Percentiles rank a stretch among this genome's conserved stretches.
Evolutionary conservation across 2,888 invertebrate species (phyloP).

Genomic region (Volucella inanis): DNA sequence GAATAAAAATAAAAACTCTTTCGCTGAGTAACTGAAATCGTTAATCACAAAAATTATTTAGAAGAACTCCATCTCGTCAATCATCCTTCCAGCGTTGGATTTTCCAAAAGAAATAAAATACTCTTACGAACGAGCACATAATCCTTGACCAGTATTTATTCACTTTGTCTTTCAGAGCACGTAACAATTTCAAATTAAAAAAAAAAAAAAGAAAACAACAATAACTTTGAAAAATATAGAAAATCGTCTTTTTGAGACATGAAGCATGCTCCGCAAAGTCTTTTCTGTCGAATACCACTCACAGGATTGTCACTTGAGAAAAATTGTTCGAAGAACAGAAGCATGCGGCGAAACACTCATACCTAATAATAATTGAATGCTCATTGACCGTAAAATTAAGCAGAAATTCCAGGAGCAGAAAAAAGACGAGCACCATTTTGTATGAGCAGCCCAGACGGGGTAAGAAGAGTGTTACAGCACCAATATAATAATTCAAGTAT

Average conservation of each 20-base stretch:
- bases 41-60: conserved; percentile 47
- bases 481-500: background rate
- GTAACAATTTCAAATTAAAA: conserved; percentile 28
- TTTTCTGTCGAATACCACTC: conserved; percentile 1
- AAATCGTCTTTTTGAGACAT: background rate
- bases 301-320: background rate
- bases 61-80: conserved; percentile 14
- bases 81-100: background rate
- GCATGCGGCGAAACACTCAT: conserved; percentile 12
- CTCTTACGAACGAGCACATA: background rate
- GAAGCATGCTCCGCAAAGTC: conserved; percentile 1
- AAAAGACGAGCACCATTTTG: background rate
- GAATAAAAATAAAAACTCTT: background rate
- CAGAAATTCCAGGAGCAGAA: conserved; percentile 22
- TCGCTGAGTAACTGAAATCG: conserved; percentile 30
- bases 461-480: background rate
- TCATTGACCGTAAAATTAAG: conserved; percentile 68
- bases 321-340: background rate
- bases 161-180: conserved; percentile 12
- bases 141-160: conserved; percentile 39
- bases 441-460: background rate
- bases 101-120: background rate
- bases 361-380: conserved; percentile 58
- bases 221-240: background rate
- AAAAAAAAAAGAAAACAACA: conserved; percentile 15